Evolutionary conservation across 2,113 vertebrate genomes (phyloP).

Genomic region (Coturnix japonica): DNA sequence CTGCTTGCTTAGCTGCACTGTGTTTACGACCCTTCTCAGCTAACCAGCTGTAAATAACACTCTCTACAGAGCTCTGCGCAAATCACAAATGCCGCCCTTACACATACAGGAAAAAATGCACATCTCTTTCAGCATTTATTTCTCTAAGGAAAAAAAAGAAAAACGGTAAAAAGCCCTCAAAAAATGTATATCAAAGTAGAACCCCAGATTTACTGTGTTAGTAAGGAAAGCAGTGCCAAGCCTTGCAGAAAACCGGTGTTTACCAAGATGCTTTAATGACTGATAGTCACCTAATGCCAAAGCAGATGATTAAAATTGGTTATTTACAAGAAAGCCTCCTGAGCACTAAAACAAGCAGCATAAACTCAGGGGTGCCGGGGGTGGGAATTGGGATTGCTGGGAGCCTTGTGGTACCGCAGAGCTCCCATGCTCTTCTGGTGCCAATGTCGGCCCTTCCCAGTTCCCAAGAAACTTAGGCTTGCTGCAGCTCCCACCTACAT

Average conservation of each 20-base stretch:
- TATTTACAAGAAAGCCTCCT: not conserved
- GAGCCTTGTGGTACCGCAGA: accelerated
- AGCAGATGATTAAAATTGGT: not conserved
- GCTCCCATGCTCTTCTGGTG: accelerated
- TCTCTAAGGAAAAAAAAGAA: not conserved
- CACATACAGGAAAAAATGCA: not conserved
- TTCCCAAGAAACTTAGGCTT: not conserved
- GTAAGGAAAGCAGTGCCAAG: not conserved
- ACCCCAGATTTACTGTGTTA: not conserved
- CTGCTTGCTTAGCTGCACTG: too few species aligned
- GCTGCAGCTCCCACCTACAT: not conserved
- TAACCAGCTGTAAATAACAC: too few species aligned
- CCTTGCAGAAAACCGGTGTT: not conserved
- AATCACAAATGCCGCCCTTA: not conserved
- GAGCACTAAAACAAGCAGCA: not conserved
- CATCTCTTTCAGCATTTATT: not conserved
- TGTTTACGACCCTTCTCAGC: too few species aligned
- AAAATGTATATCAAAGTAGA: not conserved
- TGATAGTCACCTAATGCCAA: not conserved
- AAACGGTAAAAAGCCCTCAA: not conserved
- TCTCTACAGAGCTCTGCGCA: not conserved
- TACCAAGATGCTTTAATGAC: not conserved
- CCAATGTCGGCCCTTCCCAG: accelerated
- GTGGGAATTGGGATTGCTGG: accelerated
- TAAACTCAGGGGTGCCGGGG: not conserved